Evolutionary conservation across 2,113 vertebrate species (phyloP).

Genomic region (Tachysurus fulvidraco): DNA sequence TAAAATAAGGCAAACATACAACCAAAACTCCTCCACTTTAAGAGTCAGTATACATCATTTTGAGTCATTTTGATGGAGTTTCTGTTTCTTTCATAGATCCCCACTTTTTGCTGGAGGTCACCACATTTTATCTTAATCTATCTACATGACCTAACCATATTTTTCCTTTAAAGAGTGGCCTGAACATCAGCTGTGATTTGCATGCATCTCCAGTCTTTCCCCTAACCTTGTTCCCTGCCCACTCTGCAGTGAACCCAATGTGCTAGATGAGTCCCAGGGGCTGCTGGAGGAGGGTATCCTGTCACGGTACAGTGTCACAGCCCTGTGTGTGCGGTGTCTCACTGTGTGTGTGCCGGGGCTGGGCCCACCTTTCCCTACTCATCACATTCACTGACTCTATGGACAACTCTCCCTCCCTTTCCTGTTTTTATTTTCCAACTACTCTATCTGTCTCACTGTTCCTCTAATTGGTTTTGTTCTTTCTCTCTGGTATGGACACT

Average conservation of each 20-base stretch:
- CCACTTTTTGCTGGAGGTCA: slow-evolving; percentile 31
- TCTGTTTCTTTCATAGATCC: slow-evolving; percentile 19
- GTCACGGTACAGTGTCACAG: slow-evolving; percentile 96
- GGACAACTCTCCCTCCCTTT: slow-evolving; percentile 52
- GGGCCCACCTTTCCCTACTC: slow-evolving; percentile 72
- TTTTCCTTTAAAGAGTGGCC: slow-evolving; percentile 34
- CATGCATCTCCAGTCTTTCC: slow-evolving; percentile 72
- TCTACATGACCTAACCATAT: slow-evolving; percentile 28
- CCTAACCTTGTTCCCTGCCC: slow-evolving; percentile 77
- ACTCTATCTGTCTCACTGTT: slow-evolving; percentile 29
- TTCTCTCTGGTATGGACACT: slow-evolving; percentile 33
- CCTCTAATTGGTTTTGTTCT: slow-evolving; percentile 16
- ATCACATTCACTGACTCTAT: slow-evolving; percentile 68
- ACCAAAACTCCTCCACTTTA: not conserved
- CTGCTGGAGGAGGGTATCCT: slow-evolving; percentile 98
- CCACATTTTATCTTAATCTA: slow-evolving; percentile 14
- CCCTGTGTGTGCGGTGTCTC: slow-evolving; percentile 69
- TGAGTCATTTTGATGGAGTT: not conserved
- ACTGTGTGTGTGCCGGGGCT: slow-evolving; percentile 86
- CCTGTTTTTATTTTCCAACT: not conserved
- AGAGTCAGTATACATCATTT: not conserved
- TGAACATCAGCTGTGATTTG: slow-evolving; percentile 49
- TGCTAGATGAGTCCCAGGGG: slow-evolving; percentile 99
- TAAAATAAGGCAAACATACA: not conserved
- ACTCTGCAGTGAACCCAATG: slow-evolving; percentile 99